phyloP scores from a whole-genome alignment of 2,797 vertebrate genomes.

The Tapirus indicus region DNA sequence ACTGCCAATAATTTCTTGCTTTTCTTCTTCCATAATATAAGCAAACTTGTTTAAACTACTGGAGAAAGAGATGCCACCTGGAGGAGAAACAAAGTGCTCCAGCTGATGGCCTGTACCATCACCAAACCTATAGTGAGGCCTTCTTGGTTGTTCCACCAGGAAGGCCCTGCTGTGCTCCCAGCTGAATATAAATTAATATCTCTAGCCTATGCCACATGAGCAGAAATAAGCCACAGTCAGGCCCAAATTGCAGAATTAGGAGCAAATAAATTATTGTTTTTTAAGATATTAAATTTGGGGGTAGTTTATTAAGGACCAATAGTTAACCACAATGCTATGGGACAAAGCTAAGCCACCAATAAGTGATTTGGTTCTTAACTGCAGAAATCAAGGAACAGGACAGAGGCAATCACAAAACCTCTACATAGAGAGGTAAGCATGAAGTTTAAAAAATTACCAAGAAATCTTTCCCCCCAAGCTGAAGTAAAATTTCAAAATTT shows the following conservation, averaged over 20 bases:
- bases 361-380: neutral
- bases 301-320: neutral
- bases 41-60: neutral
- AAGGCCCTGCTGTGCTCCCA: neutral
- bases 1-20: neutral
- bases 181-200: neutral
- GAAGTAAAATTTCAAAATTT: conserved; percentile 20
- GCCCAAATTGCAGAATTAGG: neutral
- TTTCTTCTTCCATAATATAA: neutral
- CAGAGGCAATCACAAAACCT: neutral
- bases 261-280: neutral
- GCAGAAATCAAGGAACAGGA: neutral
- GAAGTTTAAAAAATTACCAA: neutral
- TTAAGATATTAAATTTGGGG: neutral
- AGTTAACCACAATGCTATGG: neutral
- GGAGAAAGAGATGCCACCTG: neutral
- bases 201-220: neutral
- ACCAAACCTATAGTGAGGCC: neutral
- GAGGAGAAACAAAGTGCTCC: neutral
- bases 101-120: too few relatives aligned
- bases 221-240: neutral
- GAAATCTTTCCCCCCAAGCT: neutral
- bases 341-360: neutral
- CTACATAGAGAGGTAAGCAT: neutral
- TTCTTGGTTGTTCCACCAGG: neutral